phyloP scores from a whole-genome alignment of 2,797 vertebrate genomes.

The Sebastes paucispinis region DNA sequence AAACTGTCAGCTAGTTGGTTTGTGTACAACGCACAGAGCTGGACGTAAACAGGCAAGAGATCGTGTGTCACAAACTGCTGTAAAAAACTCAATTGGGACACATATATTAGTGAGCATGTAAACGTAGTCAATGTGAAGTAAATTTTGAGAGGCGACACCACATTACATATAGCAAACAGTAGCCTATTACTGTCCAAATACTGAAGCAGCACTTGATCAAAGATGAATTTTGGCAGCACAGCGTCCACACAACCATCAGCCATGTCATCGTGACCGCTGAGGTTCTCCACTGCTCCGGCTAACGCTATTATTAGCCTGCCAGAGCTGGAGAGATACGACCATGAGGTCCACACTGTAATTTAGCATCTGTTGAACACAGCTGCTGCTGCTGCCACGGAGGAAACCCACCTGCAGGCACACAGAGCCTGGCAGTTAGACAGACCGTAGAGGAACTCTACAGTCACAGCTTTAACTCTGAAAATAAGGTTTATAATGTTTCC shows the following conservation, averaged over 20 bases:
- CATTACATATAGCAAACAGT: not conserved
- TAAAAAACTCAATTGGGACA: too few relatives aligned
- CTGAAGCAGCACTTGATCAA: constrained; percentile 21
- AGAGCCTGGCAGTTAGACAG: not conserved
- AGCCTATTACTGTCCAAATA: not conserved
- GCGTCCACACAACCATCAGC: constrained; percentile 9
- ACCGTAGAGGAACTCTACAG: not conserved
- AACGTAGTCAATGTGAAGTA: not conserved
- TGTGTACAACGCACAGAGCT: too few relatives aligned
- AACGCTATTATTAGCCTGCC: constrained; percentile 76
- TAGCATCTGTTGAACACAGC: constrained; percentile 79
- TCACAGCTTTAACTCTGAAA: not conserved
- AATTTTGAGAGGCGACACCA: not conserved
- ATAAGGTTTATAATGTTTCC: not conserved
- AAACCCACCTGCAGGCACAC: constrained; percentile 60
- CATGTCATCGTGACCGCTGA: constrained; percentile 51
- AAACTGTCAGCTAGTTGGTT: too few relatives aligned
- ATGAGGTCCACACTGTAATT: constrained; percentile 75
- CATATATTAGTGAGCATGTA: not conserved
- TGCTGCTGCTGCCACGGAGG: constrained; percentile 57
- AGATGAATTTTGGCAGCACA: constrained; percentile 29
- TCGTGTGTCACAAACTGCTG: too few relatives aligned
- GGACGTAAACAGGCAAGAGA: too few relatives aligned
- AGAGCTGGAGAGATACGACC: constrained; percentile 59
- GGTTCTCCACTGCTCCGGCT: constrained; percentile 45